phyloP scores from a whole-genome alignment of 2,888 invertebrate genomes.

The Sminthurides aquaticus region DNA sequence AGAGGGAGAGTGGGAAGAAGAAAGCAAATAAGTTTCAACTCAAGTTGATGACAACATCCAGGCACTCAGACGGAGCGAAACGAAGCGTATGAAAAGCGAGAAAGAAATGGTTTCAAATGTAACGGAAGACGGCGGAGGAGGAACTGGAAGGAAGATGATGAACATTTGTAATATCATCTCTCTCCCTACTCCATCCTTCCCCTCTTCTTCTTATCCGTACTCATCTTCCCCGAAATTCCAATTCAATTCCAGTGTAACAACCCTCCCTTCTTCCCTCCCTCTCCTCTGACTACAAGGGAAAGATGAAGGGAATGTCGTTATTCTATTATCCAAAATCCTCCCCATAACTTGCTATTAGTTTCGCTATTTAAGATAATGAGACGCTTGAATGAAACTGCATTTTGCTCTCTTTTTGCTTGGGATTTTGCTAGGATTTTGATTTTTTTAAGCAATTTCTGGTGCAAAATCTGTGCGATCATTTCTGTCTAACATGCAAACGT shows the following conservation, averaged over 20 bases:
- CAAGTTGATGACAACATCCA: conserved; percentile 19
- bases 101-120: conserved; percentile 18
- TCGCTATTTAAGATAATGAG: no score
- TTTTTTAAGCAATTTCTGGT: no score
- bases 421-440: no score
- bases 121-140: conserved; percentile 12
- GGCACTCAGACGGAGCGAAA: conserved; percentile 22
- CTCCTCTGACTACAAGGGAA: no score
- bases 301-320: no score
- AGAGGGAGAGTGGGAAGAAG: no score
- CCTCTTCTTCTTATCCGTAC: background rate
- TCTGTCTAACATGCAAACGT: no score
- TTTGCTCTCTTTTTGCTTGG: no score
- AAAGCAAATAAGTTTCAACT: conserved; percentile 21
- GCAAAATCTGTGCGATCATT: no score
- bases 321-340: no score
- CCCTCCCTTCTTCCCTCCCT: background rate
- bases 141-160: background rate
- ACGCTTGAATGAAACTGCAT: no score
- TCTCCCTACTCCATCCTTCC: background rate
- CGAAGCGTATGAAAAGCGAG: conserved; percentile 22
- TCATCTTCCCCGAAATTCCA: background rate
- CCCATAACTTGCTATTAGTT: no score
- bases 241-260: background rate
- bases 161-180: background rate